A percentile compares a stretch with the other conserved stretches of the same genome.
Conservation (phyloP, 2,797 vertebrate genomes). For the Phataginus tricuspis region DNA sequence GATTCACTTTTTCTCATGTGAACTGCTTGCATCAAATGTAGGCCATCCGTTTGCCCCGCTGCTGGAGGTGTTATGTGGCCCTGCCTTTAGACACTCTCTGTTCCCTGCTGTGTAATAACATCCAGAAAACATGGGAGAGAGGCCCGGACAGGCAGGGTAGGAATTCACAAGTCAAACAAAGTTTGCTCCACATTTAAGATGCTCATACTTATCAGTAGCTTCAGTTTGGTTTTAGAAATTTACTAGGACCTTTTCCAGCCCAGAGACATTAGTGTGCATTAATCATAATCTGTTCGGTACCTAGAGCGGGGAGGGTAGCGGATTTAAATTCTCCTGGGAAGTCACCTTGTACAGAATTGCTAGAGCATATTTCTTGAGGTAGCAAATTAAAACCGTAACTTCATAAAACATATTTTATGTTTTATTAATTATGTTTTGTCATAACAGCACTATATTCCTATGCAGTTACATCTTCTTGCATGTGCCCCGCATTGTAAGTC, state of each 20-base stretch:
- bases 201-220: conserved; percentile 6
- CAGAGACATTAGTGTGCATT: conserved; percentile 63
- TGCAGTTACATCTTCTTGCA: conserved; percentile 58
- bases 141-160: not conserved
- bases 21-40: conserved; percentile 8
- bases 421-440: conserved; percentile 72
- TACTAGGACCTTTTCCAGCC: conserved; percentile 56
- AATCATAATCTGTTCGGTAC: conserved; percentile 71
- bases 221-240: conserved; percentile 56
- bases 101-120: conserved; percentile 41
- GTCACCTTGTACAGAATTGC: conserved; percentile 55
- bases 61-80: not conserved
- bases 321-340: conserved; percentile 59
- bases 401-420: conserved; percentile 13
- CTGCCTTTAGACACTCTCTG: not conserved
- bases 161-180: conserved; percentile 56
- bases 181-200: conserved; percentile 60
- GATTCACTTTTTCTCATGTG: conserved; percentile 64
- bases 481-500: conserved; percentile 49
- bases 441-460: conserved; percentile 53
- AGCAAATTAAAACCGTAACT: conserved; percentile 73
- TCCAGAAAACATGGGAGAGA: not conserved
- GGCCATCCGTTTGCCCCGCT: conserved; percentile 24
- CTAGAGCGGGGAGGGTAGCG: not conserved
- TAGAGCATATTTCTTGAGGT: conserved; percentile 63